Percentiles rank a stretch among this genome's conserved stretches.
These are phyloP conservation scores for Athripsodes cinereus DNA, from an alignment of 2,888 invertebrate species.

Conservation along the genomic window DNA sequence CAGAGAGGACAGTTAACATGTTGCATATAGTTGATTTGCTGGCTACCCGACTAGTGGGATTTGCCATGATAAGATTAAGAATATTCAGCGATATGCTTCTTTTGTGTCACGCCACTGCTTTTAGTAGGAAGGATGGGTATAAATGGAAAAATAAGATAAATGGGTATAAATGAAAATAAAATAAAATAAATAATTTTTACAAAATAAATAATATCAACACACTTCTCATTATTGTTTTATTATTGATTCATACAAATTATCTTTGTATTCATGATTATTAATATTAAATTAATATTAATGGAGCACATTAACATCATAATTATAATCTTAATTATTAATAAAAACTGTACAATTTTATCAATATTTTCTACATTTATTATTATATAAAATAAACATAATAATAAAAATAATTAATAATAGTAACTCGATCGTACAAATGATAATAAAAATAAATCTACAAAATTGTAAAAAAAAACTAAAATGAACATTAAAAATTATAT, in stretches of 20 bases:
- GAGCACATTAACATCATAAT: slow-evolving; percentile 27
- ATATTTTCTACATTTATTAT: neutral
- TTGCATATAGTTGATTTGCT: too few species aligned
- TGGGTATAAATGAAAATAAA: neutral
- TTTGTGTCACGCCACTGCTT: too few species aligned
- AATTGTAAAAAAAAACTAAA: slow-evolving; percentile 4
- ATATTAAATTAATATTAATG: slow-evolving; percentile 11
- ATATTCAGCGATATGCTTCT: too few species aligned
- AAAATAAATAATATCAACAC: slow-evolving; percentile 22
- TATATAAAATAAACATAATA: neutral
- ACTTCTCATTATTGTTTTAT: slow-evolving; percentile 28
- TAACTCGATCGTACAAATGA: slow-evolving; percentile 25
- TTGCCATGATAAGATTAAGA: too few species aligned
- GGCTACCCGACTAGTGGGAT: too few species aligned
- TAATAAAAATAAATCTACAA: neutral
- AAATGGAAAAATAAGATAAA: neutral
- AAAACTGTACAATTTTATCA: neutral
- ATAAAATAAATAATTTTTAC: slow-evolving; percentile 1
- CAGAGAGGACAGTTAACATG: too few species aligned
- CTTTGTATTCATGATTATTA: slow-evolving; percentile 17
- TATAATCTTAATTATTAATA: slow-evolving; percentile 16
- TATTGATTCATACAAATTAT: slow-evolving; percentile 28
- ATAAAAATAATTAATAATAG: slow-evolving; percentile 21
- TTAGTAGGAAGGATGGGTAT: too few species aligned
- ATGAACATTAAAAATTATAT: neutral